Evolutionary conservation across 2,888 invertebrate genomes (phyloP).

Genomic region (Standfussiana lucernea): DNA sequence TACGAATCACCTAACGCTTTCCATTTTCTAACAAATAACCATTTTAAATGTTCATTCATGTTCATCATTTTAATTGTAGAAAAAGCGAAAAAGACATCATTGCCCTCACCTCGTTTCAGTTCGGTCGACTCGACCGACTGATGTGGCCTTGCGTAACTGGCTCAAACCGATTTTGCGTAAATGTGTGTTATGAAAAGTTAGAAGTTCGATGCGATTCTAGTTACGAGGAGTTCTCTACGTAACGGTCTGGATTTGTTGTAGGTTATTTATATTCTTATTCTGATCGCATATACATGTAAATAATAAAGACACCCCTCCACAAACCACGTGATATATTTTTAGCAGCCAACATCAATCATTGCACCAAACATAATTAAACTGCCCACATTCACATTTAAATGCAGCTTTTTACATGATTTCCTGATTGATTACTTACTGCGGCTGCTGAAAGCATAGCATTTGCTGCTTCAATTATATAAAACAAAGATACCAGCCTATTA

Average conservation of each 20-base stretch:
- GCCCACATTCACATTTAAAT: neutral
- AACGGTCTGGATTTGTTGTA: neutral
- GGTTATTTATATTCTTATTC: slow-evolving; percentile 38
- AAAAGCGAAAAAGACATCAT: neutral
- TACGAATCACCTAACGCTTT: slow-evolving; percentile 47
- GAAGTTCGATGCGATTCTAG: neutral
- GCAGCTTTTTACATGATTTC: neutral
- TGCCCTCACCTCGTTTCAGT: neutral
- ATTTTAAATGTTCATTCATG: no score
- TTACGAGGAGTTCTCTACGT: neutral
- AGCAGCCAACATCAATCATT: neutral
- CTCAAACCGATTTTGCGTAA: neutral
- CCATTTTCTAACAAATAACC: slow-evolving; percentile 20
- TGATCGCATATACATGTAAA: slow-evolving; percentile 27
- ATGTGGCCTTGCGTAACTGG: neutral
- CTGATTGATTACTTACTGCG: neutral
- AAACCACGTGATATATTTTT: neutral
- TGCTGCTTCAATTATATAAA: neutral
- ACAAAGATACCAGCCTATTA: neutral
- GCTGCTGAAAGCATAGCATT: slow-evolving; percentile 1
- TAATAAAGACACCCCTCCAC: neutral
- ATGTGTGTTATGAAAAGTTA: neutral
- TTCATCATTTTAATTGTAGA: no score
- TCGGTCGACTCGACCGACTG: neutral
- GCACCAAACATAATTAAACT: neutral